phyloP scores from a whole-genome alignment of 2,797 vertebrate genomes.

The Perodicticus potto region DNA sequence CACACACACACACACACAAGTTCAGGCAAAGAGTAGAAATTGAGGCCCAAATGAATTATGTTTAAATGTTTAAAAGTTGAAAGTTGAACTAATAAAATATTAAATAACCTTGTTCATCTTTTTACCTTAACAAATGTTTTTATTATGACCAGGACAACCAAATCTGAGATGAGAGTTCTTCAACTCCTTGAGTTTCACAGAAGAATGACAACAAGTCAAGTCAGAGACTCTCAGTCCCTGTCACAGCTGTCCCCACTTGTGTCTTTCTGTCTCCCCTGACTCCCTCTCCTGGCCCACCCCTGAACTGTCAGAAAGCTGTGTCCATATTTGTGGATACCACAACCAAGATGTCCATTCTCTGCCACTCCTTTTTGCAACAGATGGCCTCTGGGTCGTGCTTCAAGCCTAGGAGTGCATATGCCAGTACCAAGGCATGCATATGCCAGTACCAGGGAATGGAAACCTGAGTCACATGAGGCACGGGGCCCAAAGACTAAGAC shows the following conservation, averaged over 20 bases:
- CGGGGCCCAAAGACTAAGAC: background rate
- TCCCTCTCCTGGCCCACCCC: background rate
- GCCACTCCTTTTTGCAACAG: background rate
- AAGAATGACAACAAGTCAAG: background rate
- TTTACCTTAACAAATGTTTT: background rate
- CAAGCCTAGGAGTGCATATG: background rate
- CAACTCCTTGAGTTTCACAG: background rate
- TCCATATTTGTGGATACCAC: background rate
- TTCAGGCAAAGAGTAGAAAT: background rate
- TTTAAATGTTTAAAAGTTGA: constrained; percentile 39
- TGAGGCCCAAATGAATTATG: background rate
- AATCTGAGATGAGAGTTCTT: background rate
- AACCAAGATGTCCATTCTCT: background rate
- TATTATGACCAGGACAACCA: background rate
- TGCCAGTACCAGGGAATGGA: background rate
- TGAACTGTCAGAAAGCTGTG: background rate
- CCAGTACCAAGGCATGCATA: background rate
- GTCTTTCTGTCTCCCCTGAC: background rate
- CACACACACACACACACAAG: too few relatives aligned
- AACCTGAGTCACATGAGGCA: background rate
- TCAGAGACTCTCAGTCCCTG: background rate
- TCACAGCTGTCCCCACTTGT: background rate
- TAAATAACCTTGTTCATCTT: background rate
- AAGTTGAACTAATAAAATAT: constrained; percentile 30
- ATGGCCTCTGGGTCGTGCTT: background rate